Conservation (phyloP, 2,888 invertebrate species). For the Oxycera nigricornis region DNA sequence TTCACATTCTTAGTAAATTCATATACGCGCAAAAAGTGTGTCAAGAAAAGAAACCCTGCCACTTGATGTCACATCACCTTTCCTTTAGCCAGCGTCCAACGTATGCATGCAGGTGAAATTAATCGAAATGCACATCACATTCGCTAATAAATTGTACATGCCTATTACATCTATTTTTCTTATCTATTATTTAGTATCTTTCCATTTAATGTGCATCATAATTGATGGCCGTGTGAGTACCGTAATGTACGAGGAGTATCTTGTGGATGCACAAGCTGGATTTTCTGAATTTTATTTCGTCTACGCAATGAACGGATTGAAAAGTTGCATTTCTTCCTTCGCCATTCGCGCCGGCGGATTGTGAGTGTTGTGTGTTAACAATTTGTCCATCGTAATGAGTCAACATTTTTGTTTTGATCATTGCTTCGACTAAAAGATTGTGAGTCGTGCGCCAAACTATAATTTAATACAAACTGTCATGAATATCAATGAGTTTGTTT, state of each 20-base stretch:
- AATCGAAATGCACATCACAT: constrained; percentile 5
- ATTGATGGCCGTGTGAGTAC: neutral
- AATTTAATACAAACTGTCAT: no score
- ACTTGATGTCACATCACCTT: neutral
- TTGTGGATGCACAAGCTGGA: neutral
- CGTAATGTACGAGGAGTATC: neutral
- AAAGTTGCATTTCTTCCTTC: neutral
- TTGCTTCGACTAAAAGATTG: no score
- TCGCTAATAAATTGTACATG: constrained; percentile 10
- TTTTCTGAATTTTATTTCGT: neutral
- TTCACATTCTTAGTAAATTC: no score
- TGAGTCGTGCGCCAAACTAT: no score
- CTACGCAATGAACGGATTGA: neutral
- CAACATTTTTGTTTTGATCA: no score
- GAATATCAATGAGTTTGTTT: no score
- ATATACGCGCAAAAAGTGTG: neutral
- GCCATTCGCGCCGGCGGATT: no score
- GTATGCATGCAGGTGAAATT: neutral
- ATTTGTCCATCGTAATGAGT: no score
- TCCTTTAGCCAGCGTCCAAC: neutral
- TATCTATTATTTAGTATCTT: constrained; percentile 22
- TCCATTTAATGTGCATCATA: neutral
- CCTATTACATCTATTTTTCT: neutral
- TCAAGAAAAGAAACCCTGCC: neutral
- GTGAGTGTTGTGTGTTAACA: no score